Base-by-base conservation (phyloP, 2,888 invertebrate species). In the Drosophila merina region DNA sequence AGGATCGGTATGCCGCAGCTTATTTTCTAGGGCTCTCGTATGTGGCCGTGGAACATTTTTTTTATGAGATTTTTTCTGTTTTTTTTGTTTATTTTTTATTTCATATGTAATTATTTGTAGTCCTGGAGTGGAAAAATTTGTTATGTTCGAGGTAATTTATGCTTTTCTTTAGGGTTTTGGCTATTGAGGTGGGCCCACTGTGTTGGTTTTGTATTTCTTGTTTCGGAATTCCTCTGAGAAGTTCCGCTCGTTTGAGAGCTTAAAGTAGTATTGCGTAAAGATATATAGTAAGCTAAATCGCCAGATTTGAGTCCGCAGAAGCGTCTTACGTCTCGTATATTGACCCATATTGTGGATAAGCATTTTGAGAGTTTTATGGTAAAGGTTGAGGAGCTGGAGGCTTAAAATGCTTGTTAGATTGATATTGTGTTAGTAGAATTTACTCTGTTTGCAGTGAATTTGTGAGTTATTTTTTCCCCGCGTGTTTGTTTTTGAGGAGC, bases 231-330 rank as follows among this genome's bases (percentile, higher is more conserved):
- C 30, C 30, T 48, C 12, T 31, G 48, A 14, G 48, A 14, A 48
- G 30, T 48, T 28, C 48, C 30, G 12, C 6, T 48, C 30, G 14
- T n/a, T 47, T 48, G 48, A 30, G 8, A 48, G 48, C 26, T 48
- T 12, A 6, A 30, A 48, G 26, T 4, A 48, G n/a, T 48, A 12
- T 6, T n/a, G 48, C 2, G 48, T 14, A 6, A 48, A 28, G 7
- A 48, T 30, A 28, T 48, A n/a, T n/a, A n/a, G n/a, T n/a, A 30
- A 14, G 30, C 48, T 30, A 44, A 45, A 31, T 42, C 20, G 44
- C 25, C 6, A 6, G 38, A 10, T n/a, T 5, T 38, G 12, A 38
- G 38, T 38, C 38, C 38, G 38, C 12, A 12, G 12, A 38, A 38
- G 5, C 38, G 12, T 38, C 12, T 38, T 14, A 14, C 14, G 14